phyloP scores from a whole-genome alignment of 2,113 vertebrate species.

The Gallinago jamesoni region DNA sequence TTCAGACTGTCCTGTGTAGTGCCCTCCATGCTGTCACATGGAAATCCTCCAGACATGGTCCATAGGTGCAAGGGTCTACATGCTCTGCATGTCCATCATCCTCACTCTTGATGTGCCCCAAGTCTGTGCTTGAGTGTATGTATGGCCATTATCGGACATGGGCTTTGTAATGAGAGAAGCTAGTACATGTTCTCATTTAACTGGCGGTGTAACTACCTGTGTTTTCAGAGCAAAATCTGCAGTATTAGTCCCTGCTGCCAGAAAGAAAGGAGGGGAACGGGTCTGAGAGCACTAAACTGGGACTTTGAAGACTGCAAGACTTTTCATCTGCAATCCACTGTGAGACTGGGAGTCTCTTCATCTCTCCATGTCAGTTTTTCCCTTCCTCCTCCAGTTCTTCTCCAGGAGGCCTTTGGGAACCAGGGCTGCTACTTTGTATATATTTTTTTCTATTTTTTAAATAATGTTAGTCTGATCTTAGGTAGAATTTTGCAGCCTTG shows the following conservation, averaged over 20 bases:
- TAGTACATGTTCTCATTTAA: fast-evolving
- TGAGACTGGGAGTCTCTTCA: neutral
- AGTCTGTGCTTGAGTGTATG: neutral
- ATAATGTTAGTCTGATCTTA: neutral
- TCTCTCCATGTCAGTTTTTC: neutral
- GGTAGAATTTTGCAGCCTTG: neutral
- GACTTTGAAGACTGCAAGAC: neutral
- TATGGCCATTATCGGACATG: neutral
- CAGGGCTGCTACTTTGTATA: neutral
- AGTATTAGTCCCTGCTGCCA: neutral
- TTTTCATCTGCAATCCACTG: neutral
- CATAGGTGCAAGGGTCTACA: neutral
- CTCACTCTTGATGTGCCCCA: neutral
- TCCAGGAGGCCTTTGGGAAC: neutral
- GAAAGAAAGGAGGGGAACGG: neutral
- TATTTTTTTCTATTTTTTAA: neutral
- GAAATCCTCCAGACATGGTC: neutral
- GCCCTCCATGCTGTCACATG: neutral
- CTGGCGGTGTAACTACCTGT: neutral
- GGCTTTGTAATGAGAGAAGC: neutral
- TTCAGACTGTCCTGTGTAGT: neutral
- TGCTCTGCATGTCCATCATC: neutral
- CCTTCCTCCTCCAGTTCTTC: neutral
- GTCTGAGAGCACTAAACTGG: neutral
- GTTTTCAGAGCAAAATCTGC: neutral